Base-by-base conservation (phyloP, 1,140 invertebrate genomes). In the Steinernema khuongi region DNA sequence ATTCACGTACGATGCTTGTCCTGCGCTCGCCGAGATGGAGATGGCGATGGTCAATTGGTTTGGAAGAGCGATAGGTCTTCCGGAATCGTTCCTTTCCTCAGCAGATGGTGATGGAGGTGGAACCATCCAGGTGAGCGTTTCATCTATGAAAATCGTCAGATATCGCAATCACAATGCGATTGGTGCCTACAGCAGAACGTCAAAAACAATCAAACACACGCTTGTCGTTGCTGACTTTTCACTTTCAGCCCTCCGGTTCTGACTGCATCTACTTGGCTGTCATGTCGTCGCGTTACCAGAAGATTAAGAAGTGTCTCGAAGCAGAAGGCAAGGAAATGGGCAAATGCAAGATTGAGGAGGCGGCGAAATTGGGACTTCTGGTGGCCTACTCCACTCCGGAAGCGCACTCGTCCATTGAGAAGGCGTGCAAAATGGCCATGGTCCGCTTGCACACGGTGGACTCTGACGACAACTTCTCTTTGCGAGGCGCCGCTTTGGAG, bases 41-140 rank as follows among this genome's bases (percentile, higher is more conserved):
- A 91, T 94, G 11, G 88, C 93, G 0, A 91, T 93, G 70, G 91
- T 96, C 91, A 92, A 97, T 83, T 97, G 94, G 94, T 85, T 96
- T 22, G 93, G 90, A 1, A 94, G 94, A 86, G 88, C 94, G 79
- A 80, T 97, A 0, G 89, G 90, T 11, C 85, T 97, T 0, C 94
- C 94, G 0, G 88, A 91, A 71, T 89, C 91, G 33, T 96, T 96
- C 84, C 86, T 94, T 0, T 72, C 28, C 67, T 76, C 67, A 44
- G 90, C 91, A 74, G 89, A 89, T 73, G 89, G 88, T 1, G 88
- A 90, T 0, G 89, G 89, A 11, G 93, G 93, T 0, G 94, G 94
- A 7, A 94, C 70, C n/a, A 60, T 60, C 19, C 50, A 60, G 50
- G 50, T 60, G 26, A 26, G 4, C 14, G 26, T 22, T 41, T 41